Percentiles rank a stretch among this genome's conserved stretches.
Conservation (phyloP, 1,140 invertebrate genomes). For the Drosophila nigrodunni region DNA sequence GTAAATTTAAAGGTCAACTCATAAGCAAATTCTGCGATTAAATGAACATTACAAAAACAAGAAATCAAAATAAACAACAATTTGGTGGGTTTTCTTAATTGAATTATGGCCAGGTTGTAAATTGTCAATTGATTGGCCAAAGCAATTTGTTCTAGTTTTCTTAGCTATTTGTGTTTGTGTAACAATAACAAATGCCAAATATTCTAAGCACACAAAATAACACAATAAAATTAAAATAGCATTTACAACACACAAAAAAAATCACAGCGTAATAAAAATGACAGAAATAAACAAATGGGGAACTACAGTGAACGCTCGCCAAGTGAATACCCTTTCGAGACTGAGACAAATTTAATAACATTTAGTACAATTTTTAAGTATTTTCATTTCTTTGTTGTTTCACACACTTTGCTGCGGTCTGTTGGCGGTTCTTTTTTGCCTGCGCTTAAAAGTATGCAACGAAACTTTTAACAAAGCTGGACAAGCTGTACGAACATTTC, state of each 20-base stretch:
- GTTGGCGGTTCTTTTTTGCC: conserved; percentile 14
- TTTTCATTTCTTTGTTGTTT: conserved; percentile 2
- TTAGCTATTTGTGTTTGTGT: conserved; percentile 16
- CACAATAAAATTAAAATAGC: conserved; percentile 43
- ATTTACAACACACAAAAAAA: conserved; percentile 40
- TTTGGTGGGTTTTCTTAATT: background rate
- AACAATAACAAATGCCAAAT: conserved; percentile 42
- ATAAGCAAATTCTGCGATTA: background rate
- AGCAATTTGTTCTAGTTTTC: conserved; percentile 18
- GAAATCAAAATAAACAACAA: background rate
- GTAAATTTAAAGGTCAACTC: conserved; percentile 3
- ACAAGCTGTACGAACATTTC: conserved; percentile 38
- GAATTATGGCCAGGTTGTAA: conserved; percentile 10
- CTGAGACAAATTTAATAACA: background rate
- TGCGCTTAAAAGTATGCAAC: conserved; percentile 63
- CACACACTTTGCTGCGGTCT: conserved; percentile 4
- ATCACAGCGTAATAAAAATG: conserved; percentile 77
- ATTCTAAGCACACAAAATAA: conserved; percentile 64
- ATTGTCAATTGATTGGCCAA: conserved; percentile 21
- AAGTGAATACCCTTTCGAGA: conserved; percentile 3
- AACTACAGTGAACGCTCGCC: conserved; percentile 13
- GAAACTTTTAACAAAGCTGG: background rate
- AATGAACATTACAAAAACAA: background rate
- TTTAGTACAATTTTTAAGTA: background rate
- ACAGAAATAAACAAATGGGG: conserved; percentile 60